Base-by-base conservation (phyloP, 2,888 invertebrate genomes). In the Scelioninae gen. 1 region DNA sequence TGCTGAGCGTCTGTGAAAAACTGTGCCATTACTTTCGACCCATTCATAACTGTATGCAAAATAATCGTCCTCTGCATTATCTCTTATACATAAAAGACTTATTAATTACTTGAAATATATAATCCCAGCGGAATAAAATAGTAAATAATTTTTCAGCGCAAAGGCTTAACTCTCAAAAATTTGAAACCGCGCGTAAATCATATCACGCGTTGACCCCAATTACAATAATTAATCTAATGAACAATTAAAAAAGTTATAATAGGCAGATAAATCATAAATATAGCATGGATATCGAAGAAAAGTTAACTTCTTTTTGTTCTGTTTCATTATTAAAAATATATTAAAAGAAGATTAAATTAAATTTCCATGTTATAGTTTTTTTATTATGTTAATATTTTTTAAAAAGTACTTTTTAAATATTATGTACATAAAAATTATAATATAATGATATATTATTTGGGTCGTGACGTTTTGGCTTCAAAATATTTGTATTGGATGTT, bases 71-170 rank as follows among this genome's bases (percentile, higher is more conserved):
- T 16, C 43, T 7, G 45, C 45, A 56, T 56, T 68, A 56, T 34
- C 32, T 47, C 43, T 45, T 11, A 9, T 23, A 68, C 55, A 55
- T 56, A 68, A 45, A 45, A 68, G 45, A 68, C 31, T 68, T 68
- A 68, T 68, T 68, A 68, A 68, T 68, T 45, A 51, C 45, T 9
- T 15, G 16, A 16, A 15, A 47, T 68, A 16, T 31, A 47, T 68
- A 53, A 68, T 55, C 55, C 43, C 43, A 15, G 7, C 15, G n/a
- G 40, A 55, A 38, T 43, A 45, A 68, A 56, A 56, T 56, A 68
- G 45, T 68, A 56, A 68, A 68, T 47, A 56, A 65, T 65, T 65
- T 65, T 65, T 65, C 65, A 65, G n/a, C 11, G 51, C n/a, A 34
- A 2, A 16, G 6, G 10, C 65, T 47, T 34, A 38, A 38, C 23